phyloP scores from a whole-genome alignment of 2,797 vertebrate species.

The Vespertilio murinus region DNA sequence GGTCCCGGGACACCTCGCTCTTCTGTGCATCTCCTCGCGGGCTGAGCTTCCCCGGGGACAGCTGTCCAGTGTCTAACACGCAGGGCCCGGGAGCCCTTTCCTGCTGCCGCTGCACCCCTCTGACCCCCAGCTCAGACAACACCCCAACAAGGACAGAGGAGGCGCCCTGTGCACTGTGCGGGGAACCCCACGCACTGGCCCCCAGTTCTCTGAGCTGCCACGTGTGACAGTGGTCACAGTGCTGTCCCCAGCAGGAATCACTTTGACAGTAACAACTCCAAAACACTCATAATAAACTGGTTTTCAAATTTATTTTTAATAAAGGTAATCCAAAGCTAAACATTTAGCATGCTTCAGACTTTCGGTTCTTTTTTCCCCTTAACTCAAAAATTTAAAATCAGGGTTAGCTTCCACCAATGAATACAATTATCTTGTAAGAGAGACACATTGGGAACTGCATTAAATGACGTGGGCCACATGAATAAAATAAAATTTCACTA shows the following conservation, averaged over 20 bases:
- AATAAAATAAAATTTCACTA: not conserved
- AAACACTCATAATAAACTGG: not conserved
- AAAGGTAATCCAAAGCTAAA: not conserved
- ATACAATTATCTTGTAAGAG: not conserved
- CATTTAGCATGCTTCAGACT: not conserved
- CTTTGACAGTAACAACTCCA: not conserved
- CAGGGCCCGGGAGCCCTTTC: not conserved
- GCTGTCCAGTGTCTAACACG: not conserved
- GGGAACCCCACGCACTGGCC: not conserved
- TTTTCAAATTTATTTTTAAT: conserved; percentile 5
- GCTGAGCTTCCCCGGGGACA: not conserved
- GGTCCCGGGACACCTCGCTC: not conserved
- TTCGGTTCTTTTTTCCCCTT: not conserved
- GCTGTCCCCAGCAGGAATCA: not conserved
- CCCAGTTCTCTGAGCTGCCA: rapidly evolving
- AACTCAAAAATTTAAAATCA: conserved; percentile 5
- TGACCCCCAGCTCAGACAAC: not conserved
- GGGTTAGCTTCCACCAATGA: not conserved
- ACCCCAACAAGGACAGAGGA: not conserved
- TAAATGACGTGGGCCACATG: not conserved
- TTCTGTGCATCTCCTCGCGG: not conserved
- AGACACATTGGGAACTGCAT: not conserved
- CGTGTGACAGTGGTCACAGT: rapidly evolving
- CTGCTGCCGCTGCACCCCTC: not conserved
- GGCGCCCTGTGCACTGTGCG: rapidly evolving